phyloP scores from a whole-genome alignment of 2,113 vertebrate genomes.

The Pithys albifrons region DNA sequence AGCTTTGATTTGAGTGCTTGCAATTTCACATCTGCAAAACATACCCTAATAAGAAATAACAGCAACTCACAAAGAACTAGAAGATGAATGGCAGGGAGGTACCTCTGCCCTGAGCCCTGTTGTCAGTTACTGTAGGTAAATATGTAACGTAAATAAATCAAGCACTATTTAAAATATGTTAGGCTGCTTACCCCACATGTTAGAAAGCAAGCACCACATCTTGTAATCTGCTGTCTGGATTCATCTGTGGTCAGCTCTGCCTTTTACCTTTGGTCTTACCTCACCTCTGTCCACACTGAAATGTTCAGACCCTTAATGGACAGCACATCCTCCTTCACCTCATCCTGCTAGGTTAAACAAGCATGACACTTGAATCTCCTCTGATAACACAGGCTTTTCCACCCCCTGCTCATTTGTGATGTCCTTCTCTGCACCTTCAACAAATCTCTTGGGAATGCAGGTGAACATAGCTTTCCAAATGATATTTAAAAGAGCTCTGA shows the following conservation, averaged over 20 bases:
- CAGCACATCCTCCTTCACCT: neutral
- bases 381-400: neutral
- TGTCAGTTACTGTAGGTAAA: neutral
- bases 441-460: neutral
- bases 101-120: neutral
- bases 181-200: neutral
- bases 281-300: neutral
- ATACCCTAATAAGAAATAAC: neutral
- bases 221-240: neutral
- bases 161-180: neutral
- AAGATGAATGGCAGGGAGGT: neutral
- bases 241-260: neutral
- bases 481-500: neutral
- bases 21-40: neutral
- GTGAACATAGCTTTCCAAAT: neutral
- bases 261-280: neutral
- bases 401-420: accelerated
- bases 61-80: neutral
- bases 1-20: neutral
- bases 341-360: neutral
- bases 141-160: neutral
- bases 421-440: neutral
- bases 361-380: neutral
- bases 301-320: neutral
- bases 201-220: neutral